phyloP scores from a whole-genome alignment of 2,797 vertebrate genomes.

The Sebastes melanostomus region DNA sequence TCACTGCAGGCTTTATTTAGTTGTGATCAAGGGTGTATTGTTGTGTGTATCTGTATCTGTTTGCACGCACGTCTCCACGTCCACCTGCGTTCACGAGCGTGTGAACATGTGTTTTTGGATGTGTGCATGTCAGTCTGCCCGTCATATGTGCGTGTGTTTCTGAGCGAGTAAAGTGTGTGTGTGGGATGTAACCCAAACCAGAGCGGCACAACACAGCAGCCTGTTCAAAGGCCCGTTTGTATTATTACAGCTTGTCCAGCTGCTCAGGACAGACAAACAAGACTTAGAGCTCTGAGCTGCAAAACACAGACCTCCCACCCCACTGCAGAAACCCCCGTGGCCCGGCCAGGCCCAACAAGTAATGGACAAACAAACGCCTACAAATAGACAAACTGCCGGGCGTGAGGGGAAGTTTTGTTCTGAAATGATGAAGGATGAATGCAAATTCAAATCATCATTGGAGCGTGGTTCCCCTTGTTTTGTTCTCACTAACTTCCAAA shows the following conservation, averaged over 20 bases:
- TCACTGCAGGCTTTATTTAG: constrained; percentile 31
- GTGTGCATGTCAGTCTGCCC: constrained; percentile 6
- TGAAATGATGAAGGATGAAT: constrained; percentile 39
- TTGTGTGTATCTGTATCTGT: background rate
- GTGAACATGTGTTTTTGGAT: constrained; percentile 24
- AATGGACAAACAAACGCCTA: constrained; percentile 73
- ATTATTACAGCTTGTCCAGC: constrained; percentile 89
- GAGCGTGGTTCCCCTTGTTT: background rate
- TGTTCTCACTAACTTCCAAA: background rate
- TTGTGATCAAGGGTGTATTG: constrained; percentile 10
- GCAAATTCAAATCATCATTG: constrained; percentile 21
- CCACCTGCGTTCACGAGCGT: background rate
- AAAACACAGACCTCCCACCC: constrained; percentile 80
- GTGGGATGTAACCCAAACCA: constrained; percentile 80
- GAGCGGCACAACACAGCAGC: constrained; percentile 80
- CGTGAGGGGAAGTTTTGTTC: constrained; percentile 39
- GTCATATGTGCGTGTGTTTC: constrained; percentile 22
- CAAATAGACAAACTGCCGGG: constrained; percentile 67
- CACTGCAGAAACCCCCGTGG: constrained; percentile 67
- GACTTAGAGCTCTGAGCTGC: constrained; percentile 78
- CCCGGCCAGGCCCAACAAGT: constrained; percentile 65
- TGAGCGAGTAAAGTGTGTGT: constrained; percentile 45
- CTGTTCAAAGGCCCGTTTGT: constrained; percentile 86
- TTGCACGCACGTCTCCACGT: constrained; percentile 9
- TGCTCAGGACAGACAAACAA: constrained; percentile 85